Percentiles rank a stretch among this genome's conserved stretches.
Conservation (phyloP, 2,113 vertebrate species). For the Toxotes jaculatrix region DNA sequence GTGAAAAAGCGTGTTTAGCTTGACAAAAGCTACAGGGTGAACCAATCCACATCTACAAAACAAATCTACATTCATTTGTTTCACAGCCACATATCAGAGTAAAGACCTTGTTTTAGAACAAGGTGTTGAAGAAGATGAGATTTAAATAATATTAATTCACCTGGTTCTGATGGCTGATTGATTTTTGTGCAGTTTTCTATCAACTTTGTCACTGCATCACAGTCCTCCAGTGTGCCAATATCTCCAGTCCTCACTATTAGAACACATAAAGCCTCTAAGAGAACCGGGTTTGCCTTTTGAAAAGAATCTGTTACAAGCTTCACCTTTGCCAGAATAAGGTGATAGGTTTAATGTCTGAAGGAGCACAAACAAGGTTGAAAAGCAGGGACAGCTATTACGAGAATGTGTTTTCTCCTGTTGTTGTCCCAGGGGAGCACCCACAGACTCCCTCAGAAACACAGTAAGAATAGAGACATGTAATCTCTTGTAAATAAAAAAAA, state of each 20-base stretch:
- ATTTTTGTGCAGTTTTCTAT: background rate
- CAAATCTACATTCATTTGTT: background rate
- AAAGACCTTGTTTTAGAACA: background rate
- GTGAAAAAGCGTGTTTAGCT: constrained; percentile 42
- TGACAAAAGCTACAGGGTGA: background rate
- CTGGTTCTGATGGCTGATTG: too few relatives aligned
- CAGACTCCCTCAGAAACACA: constrained; percentile 13
- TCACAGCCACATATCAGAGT: background rate
- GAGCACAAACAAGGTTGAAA: constrained; percentile 39
- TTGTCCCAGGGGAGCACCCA: constrained; percentile 38
- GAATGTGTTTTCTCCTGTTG: constrained; percentile 61
- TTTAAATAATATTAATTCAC: background rate
- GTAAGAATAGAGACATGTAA: constrained; percentile 4
- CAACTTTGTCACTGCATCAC: too few relatives aligned
- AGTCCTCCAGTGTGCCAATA: background rate
- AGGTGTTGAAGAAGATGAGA: background rate
- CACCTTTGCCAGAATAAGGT: constrained; percentile 48
- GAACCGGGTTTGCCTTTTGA: constrained; percentile 46
- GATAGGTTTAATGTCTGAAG: constrained; percentile 75
- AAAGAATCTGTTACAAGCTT: constrained; percentile 50
- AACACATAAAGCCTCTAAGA: constrained; percentile 19
- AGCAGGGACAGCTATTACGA: constrained; percentile 54
- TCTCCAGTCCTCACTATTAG: background rate
- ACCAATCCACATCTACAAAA: background rate
- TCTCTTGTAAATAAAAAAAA: background rate